Evolutionary conservation across 1,140 invertebrate species (phyloP), one percentile per base, ranked within the genome.

Genomic region (Helicorthomorpha holstii): DNA sequence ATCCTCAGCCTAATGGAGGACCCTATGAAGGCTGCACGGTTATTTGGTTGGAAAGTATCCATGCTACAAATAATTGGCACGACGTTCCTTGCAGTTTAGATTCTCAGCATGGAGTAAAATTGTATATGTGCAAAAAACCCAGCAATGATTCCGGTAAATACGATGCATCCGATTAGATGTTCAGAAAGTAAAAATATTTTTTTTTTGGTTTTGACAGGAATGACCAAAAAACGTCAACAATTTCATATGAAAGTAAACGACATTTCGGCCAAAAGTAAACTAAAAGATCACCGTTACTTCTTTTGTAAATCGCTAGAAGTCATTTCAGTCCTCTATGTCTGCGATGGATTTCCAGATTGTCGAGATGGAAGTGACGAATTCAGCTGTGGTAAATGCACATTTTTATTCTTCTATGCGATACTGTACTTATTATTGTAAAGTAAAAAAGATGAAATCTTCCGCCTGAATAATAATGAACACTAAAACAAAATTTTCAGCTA

Each of bases 1-100:
- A 22, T 46, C 56, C 51, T 38, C 59, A 63, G 53, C 61, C 61
- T 14, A 60, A 63, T 42, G 61, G 61, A 27, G 61, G 61, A 23
- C 60, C 62, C 2, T 63, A 56, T 41, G 60, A 63, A 54, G 61
- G 62, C 44, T 63, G 61, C 49, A 63, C 61, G 2, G 57, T 63
- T 29, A 43, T 63, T 3, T 42, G 59, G 19, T 52, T 61, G 25
- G 54, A 61, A 49, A 60, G 56, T 22, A 53, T 54, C 48, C 58
- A 62, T 50, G 58, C 59, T 10, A 63, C 61, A 1, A 57, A 55
- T 26, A 61, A 59, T 45, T 63, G 61, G 61, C 61, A 63, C 44
- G 61, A 63, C 49, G 53, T 62, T 3, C 60, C 60, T 1, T 62
- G 60, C 34, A 61, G 60, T 24, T 47, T 62, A 12, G 58, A 54